phyloP scores from a whole-genome alignment of 2,888 invertebrate genomes.

The Lutraria lutraria region DNA sequence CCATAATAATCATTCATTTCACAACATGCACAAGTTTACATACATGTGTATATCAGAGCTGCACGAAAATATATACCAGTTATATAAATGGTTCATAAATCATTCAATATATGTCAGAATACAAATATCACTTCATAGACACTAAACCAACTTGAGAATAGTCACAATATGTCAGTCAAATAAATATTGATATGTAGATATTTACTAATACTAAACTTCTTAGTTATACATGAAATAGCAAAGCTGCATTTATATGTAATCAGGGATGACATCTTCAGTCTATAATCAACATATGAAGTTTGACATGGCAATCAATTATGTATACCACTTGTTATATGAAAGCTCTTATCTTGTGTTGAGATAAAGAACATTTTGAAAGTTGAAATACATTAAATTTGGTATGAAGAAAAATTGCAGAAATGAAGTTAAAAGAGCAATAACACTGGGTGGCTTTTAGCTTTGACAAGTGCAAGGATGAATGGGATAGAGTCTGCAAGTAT shows the following conservation, averaged over 20 bases:
- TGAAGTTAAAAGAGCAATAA: too few species aligned
- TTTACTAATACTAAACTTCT: background rate
- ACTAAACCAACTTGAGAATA: background rate
- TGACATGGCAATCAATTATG: background rate
- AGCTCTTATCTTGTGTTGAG: background rate
- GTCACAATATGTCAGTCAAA: background rate
- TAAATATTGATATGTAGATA: background rate
- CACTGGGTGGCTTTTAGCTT: too few species aligned
- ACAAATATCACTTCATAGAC: background rate
- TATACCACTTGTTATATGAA: background rate
- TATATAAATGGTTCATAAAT: background rate
- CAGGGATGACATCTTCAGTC: background rate
- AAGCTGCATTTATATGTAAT: background rate
- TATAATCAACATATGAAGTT: background rate
- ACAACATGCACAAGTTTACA: background rate
- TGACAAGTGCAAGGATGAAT: too few species aligned
- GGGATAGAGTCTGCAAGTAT: too few species aligned
- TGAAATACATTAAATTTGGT: too few species aligned
- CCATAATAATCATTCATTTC: too few species aligned
- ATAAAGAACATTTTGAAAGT: background rate
- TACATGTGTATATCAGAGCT: background rate
- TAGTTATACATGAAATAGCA: background rate
- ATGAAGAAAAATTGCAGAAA: too few species aligned
- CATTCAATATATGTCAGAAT: background rate
- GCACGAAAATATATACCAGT: background rate